Conservation (phyloP, 2,113 vertebrate genomes). For the Heterocephalus glaber region DNA sequence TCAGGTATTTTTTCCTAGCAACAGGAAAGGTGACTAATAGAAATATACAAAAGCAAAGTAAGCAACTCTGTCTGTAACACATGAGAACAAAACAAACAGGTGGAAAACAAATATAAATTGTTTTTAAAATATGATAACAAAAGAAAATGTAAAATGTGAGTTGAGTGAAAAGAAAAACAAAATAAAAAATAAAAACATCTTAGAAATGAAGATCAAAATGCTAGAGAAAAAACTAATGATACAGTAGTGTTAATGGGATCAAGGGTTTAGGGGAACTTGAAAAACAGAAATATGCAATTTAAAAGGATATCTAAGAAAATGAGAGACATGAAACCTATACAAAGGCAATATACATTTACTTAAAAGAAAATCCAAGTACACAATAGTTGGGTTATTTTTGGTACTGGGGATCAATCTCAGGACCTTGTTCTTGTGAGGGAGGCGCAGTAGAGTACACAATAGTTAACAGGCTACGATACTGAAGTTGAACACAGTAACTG, state of each 20-base stretch:
- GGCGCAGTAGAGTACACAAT: too few relatives aligned
- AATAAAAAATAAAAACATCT: not conserved
- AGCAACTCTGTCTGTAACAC: constrained; percentile 4
- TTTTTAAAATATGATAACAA: not conserved
- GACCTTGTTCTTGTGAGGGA: too few relatives aligned
- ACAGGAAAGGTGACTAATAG: not conserved
- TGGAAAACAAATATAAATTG: not conserved
- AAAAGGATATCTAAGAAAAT: constrained; percentile 46
- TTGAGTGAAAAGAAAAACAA: not conserved
- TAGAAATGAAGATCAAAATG: not conserved
- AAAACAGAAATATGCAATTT: not conserved
- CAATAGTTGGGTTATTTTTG: too few relatives aligned
- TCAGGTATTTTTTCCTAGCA: not conserved
- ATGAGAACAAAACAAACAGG: not conserved
- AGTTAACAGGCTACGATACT: not conserved
- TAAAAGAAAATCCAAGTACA: not conserved
- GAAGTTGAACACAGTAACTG: not conserved
- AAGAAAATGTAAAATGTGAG: not conserved
- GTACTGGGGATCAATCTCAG: too few relatives aligned
- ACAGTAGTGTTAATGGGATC: not conserved
- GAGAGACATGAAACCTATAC: not conserved
- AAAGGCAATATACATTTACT: not conserved
- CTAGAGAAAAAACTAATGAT: not conserved
- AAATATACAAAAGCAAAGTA: not conserved
- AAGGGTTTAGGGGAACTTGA: not conserved